Evolutionary conservation across 2,113 vertebrate species (phyloP), one percentile per base, ranked within the genome.

Genomic region (Callospermophilus lateralis): DNA sequence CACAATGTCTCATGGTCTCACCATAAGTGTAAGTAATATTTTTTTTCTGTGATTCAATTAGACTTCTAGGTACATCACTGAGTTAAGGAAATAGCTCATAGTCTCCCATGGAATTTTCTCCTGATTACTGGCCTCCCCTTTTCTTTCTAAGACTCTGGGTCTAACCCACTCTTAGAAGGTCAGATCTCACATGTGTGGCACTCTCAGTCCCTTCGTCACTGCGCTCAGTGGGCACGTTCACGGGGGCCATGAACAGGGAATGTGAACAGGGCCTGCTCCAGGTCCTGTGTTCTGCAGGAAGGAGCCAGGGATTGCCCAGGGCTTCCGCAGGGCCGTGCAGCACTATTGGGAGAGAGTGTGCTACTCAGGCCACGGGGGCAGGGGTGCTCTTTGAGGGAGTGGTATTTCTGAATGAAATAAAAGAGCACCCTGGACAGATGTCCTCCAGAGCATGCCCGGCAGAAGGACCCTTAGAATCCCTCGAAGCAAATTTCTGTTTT

Each of bases 241-340:
- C 0, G 9, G 53, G 39, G n/a, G 4, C 3, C 13, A 32, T 45
- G 68, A 7, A 4, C 3, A 1, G 30, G 63, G 15, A 9, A 20
- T 28, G 32, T 16, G 28, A 74, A 24, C 13, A 32, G 53, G 13
- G 7, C 32, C 37, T 45, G 7, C 61, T 26, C 16, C 8, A 7
- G 28, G 12, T 4, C 7, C 24, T 37, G 48, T 51, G 4, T 28
- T 9, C 19, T 32, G 15, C 28, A 24, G 30, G 34, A 45, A 28
- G 37, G 26, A 34, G 16, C 30, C 1, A 5, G 58, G 2, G 12
- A 20, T 2, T 26, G 4, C 22, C 45, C 32, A 42, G 65, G 9
- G 53, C 26, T 63, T 61, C 5, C 28, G 32, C 0, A 34, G 6
- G 15, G 26, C 32, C 39, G 20, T 26, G 34, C 7, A 34, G 68